Conservation (phyloP, 2,797 vertebrate species). For the Sebastes steindachneri region DNA sequence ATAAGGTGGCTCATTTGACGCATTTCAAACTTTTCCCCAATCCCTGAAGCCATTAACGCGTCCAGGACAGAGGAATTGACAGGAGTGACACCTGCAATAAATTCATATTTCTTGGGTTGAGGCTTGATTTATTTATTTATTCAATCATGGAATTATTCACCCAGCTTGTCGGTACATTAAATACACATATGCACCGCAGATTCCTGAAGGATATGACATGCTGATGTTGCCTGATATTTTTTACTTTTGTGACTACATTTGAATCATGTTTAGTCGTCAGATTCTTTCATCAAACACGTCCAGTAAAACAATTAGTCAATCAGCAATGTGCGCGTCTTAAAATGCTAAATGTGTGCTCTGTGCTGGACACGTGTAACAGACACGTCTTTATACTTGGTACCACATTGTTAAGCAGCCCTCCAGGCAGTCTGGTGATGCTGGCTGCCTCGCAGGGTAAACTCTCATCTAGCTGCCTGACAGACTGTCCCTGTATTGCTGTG, state of each 20-base stretch:
- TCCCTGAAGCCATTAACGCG: slow-evolving; percentile 31
- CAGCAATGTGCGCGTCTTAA: not conserved
- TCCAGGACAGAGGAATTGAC: slow-evolving; percentile 40
- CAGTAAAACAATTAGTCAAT: slow-evolving; percentile 5
- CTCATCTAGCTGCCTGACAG: slow-evolving; percentile 51
- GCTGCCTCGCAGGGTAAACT: slow-evolving; percentile 45
- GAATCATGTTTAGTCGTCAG: not conserved
- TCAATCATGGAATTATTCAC: not conserved
- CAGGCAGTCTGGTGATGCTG: slow-evolving; percentile 33
- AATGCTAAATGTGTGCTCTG: not conserved
- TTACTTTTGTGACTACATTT: not conserved
- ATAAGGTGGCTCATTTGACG: slow-evolving; percentile 74
- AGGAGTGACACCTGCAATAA: slow-evolving; percentile 54
- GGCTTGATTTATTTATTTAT: slow-evolving; percentile 35
- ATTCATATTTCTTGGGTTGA: slow-evolving; percentile 58
- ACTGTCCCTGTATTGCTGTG: slow-evolving; percentile 53
- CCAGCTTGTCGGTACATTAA: not conserved
- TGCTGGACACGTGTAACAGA: slow-evolving; percentile 21
- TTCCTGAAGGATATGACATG: not conserved
- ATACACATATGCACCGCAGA: not conserved
- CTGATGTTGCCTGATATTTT: not conserved
- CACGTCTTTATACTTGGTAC: not conserved
- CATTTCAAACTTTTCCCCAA: slow-evolving; percentile 58
- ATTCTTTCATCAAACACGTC: not conserved
- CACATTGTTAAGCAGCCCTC: slow-evolving; percentile 29